Base-by-base conservation (phyloP, 2,113 vertebrate genomes). In the Xyrauchen texanus region DNA sequence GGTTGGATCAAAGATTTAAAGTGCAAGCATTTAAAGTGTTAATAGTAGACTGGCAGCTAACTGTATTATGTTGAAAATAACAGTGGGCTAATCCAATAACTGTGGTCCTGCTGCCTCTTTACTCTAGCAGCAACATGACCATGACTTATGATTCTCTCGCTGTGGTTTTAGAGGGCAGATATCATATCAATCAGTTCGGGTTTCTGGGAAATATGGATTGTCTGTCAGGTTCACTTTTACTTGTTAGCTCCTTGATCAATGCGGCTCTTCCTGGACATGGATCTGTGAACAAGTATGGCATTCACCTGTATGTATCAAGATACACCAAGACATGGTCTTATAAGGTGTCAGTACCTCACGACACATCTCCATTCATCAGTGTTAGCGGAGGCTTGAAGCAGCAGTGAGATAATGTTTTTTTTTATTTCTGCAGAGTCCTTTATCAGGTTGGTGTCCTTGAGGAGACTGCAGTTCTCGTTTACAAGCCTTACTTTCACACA, bases 131-230 rank as follows among this genome's bases (percentile, higher is more conserved):
- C 34, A 65, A 55, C 13, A 65, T 49, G 44, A 64, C 15, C 62
- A 11, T 76, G 73, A 76, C 62, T 65, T 76, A 65, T 76, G 73
- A 76, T 34, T 8, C n/a, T 9, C 73, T 65, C 2, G 12, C 62
- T 76, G 73, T 76, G 61, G 73, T 65, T 65, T 65, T 55, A 76
- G 62, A 76, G 73, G 73, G 34, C 73, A 76, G 49, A 65, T 76
- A 76, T 76, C 49, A 55, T 65, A 76, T 76, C 73, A 64, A 45
- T 76, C 73, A 52, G 12, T 34, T 8, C 2, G 62, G 13, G 73
- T 53, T 76, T 76, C 73, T 65, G 73, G 73, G 62, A 76, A 76
- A 76, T 76, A 76, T 76, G 49, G 73, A 76, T 76, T 9, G 60
- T 65, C 60, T 76, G 73, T 55, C 73, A 76, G 47, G 64, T 65